Base-by-base conservation (phyloP, 1,140 invertebrate genomes). In the Augochlora pura region DNA sequence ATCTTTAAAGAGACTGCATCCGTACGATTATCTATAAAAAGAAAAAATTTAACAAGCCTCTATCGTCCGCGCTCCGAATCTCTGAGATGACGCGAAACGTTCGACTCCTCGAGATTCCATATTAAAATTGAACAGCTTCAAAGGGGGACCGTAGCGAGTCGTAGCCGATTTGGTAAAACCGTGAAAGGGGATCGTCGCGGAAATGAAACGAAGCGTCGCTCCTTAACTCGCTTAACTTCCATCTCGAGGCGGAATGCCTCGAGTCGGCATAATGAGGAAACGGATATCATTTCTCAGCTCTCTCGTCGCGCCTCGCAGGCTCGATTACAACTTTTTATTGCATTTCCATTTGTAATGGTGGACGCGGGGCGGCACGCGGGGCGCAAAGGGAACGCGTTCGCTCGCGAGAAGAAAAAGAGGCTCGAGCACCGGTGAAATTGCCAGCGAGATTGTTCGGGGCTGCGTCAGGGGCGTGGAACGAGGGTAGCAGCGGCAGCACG, bases 241-340 rank as follows among this genome's bases (percentile, higher is more conserved):
- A 84, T 70, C 82, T 76, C 71, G 71, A 82, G 14, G 75, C 16
- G 6, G 46, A 46, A 68, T 82, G 68, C 54, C 77, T 62, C 74
- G 52, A 57, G 68, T 57, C 72, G 70, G 62, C 81, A 77, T 85
- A 85, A 85, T 82, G 80, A 85, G 70, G 27, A 68, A 52, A 49
- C 27, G 64, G 46, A 66, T 75, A 68, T 57, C 65, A 74, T 39
- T 74, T 76, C 70, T 69, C 39, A 46, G 63, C 69, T 54, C 46
- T 32, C 46, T 32, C 73, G 63, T 59, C 49, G 46, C 54, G 21
- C 46, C 75, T 63, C 76, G 71, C 69, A 77, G 79, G 76, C 84
- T 88, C 88, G 86, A 92, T 92, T 91, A 92, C 88, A 91, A 93
- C 90, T 93, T 92, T 92, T 91, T 91, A 93, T 92, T 91, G 88